Conservation (phyloP, 2,797 vertebrate genomes). For the Urosaurus nigricauda region DNA sequence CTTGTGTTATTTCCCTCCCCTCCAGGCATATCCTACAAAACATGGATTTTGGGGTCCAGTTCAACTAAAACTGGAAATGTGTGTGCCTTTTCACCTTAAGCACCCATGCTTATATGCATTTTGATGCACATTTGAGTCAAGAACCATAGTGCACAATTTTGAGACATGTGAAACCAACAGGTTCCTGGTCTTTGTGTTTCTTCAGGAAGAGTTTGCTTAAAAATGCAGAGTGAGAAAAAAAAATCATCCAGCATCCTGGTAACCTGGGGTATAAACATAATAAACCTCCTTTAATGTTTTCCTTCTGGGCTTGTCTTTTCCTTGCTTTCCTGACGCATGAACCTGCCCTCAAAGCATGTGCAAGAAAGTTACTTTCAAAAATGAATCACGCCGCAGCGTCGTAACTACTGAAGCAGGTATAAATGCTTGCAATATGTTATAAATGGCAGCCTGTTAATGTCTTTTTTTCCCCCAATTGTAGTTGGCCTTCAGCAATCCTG, state of each 20-base stretch:
- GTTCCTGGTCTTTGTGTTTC: neutral
- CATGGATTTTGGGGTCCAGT: neutral
- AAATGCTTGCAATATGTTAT: neutral
- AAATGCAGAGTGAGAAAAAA: neutral
- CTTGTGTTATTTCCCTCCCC: neutral
- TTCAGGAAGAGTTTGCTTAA: neutral
- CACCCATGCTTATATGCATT: neutral
- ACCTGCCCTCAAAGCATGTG: neutral
- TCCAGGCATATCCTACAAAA: neutral
- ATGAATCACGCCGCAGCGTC: neutral
- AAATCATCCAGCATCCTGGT: neutral
- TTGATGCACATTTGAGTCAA: neutral
- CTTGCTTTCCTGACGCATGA: conserved; percentile 9
- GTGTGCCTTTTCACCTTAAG: neutral
- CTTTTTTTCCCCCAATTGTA: neutral
- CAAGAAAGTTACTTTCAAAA: neutral
- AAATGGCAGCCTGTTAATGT: conserved; percentile 15
- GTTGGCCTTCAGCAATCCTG: neutral
- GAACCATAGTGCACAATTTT: neutral
- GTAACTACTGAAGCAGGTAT: conserved; percentile 15
- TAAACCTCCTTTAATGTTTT: neutral
- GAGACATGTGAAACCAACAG: neutral
- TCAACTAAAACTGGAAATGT: neutral
- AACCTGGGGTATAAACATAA: neutral
- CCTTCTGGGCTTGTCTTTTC: neutral